Evolutionary conservation across 2,113 vertebrate species (phyloP).

Genomic region (Accipiter virgatus): DNA sequence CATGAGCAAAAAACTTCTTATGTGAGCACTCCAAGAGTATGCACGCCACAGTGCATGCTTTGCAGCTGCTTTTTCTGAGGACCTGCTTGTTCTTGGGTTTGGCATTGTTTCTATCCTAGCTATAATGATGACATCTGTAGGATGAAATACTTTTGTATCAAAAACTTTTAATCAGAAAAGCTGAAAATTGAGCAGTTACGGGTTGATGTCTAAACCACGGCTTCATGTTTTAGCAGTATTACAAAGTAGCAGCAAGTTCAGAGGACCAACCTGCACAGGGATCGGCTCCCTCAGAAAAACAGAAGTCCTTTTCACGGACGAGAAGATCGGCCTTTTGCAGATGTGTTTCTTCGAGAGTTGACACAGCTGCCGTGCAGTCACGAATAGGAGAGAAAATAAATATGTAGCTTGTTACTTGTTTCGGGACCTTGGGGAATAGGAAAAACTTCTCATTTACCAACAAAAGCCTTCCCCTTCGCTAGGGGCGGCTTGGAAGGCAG

Average conservation of each 20-base stretch:
- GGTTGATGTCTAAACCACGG: neutral
- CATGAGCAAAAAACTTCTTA: neutral
- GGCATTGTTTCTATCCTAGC: neutral
- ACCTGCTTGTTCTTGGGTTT: neutral
- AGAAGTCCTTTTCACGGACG: neutral
- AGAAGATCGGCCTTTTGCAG: neutral
- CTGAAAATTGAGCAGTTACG: neutral
- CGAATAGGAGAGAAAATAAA: neutral
- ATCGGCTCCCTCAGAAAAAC: neutral
- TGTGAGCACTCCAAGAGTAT: neutral
- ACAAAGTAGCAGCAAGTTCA: neutral
- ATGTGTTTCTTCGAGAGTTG: neutral
- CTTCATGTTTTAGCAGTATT: neutral
- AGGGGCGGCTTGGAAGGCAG: neutral
- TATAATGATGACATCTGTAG: neutral
- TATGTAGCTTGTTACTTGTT: neutral
- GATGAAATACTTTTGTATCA: neutral
- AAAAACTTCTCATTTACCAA: neutral
- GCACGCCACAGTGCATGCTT: neutral
- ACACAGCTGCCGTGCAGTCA: neutral
- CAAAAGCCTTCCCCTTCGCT: neutral
- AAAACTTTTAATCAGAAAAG: neutral
- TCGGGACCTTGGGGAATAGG: neutral
- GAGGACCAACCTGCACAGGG: neutral
- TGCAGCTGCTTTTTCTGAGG: neutral